Evolutionary conservation across 2,888 invertebrate species (phyloP), one percentile per base, ranked within the genome.

Genomic region (Protodeltote pygarga): DNA sequence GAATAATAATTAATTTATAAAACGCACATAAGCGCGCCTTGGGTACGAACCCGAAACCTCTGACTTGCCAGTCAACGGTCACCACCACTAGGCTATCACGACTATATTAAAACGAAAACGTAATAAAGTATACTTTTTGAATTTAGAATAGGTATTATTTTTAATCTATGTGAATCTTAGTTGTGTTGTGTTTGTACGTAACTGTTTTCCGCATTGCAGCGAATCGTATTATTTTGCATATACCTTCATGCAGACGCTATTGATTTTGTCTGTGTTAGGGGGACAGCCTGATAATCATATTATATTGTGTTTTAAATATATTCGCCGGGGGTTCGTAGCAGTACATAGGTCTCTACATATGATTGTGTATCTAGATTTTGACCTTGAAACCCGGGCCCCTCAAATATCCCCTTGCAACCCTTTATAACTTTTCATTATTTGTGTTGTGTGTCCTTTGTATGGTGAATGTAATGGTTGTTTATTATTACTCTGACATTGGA

Each of bases 261-360:
- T 81, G 91, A 92, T 92, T 92, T 90, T 90, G 91, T 92, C 91
- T 90, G 89, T 89, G 88, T 89, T 87, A 91, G 89, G 91, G 90
- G 90, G 89, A 87, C 89, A 88, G 81, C 62, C 71, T 83, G 83
- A 85, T 89, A 90, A 91, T 88, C 84, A 87, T 85, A 86, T 90
- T 87, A 90, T 88, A 87, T 83, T 79, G 86, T 80, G 85, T 89
- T 87, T 89, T 87, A 89, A 89, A 88, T 87, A 84, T 81, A 85
- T 77, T 71, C 73, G 65, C 64, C 70, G 65, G 79, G 85, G 85
- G 86, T 79, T 71, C 71, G 65, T 41, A 27, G 34, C 64, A 45
- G 54, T 34, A 59, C 25, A 47, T 14, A 28, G n/a, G n/a, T n/a
- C n/a, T 46, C 28, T 21, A 33, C 21, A 0, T 23, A 13, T 14